Conservation (phyloP, 2,797 vertebrate species). For the Taenioides sp. region DNA sequence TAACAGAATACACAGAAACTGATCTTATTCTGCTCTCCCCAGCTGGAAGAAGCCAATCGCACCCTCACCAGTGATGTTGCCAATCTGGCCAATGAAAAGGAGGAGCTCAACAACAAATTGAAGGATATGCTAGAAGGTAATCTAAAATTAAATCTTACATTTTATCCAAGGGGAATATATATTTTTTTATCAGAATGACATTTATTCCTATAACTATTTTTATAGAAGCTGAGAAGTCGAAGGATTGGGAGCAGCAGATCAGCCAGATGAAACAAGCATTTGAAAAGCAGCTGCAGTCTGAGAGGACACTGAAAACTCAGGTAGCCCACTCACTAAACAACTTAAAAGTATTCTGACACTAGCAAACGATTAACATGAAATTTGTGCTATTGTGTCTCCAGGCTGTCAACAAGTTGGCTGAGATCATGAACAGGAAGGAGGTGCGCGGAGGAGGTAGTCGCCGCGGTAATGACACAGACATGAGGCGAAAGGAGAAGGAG, state of each 20-base stretch:
- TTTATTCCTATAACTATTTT: slow-evolving; percentile 1
- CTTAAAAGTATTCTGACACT: background rate
- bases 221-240: slow-evolving; percentile 84
- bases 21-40: slow-evolving; percentile 22
- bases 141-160: background rate
- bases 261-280: slow-evolving; percentile 84
- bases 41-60: slow-evolving; percentile 97
- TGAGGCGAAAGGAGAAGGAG: slow-evolving; percentile 96
- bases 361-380: background rate
- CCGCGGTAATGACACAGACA: slow-evolving; percentile 93
- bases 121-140: slow-evolving; percentile 78
- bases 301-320: slow-evolving; percentile 96
- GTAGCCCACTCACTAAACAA: slow-evolving; percentile 52
- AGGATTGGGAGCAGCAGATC: slow-evolving; percentile 87
- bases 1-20: slow-evolving; percentile 4
- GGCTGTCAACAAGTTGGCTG: slow-evolving; percentile 98
- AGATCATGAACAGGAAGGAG: slow-evolving; percentile 98
- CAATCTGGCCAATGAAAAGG: slow-evolving; percentile 95
- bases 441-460: slow-evolving; percentile 84
- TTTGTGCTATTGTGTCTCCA: slow-evolving; percentile 44
- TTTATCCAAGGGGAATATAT: background rate
- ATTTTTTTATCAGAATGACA: background rate
- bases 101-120: slow-evolving; percentile 93
- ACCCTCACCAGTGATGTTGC: slow-evolving; percentile 94
- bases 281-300: slow-evolving; percentile 93